A percentile compares a stretch with the other conserved stretches of the same genome.
These are phyloP conservation scores for Acanthiza pusilla DNA, from an alignment of 2,797 vertebrate species.

Conservation along the genomic window DNA sequence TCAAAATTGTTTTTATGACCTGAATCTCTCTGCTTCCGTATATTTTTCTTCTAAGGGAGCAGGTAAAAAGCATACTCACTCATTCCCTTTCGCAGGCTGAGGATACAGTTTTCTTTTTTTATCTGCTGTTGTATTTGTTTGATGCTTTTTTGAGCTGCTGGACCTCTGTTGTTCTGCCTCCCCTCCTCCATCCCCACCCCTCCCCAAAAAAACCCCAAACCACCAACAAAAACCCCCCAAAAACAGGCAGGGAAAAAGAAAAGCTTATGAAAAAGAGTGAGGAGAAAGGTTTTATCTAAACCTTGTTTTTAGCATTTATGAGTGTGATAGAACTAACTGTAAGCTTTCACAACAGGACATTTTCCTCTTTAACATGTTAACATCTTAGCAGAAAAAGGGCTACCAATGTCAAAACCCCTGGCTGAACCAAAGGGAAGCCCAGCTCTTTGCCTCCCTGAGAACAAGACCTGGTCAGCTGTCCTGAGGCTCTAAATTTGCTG, in stretches of 20 bases:
- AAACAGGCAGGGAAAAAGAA: rapidly evolving
- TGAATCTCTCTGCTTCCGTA: not conserved
- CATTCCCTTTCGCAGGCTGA: not conserved
- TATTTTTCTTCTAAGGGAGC: not conserved
- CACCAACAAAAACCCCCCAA: rapidly evolving
- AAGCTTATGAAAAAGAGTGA: not conserved
- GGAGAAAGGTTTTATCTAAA: not conserved
- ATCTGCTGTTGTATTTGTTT: not conserved
- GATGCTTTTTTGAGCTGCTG: not conserved
- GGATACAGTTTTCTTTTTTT: not conserved
- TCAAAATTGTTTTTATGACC: not conserved
- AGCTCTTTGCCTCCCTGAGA: not conserved
- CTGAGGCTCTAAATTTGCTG: not conserved
- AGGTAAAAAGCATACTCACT: not conserved
- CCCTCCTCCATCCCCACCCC: rapidly evolving
- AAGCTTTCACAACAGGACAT: not conserved
- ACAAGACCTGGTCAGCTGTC: not conserved
- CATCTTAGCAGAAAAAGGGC: not conserved
- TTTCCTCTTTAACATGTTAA: not conserved
- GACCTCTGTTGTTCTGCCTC: not conserved
- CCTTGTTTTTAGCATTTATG: not conserved
- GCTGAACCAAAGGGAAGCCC: rapidly evolving
- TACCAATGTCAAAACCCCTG: not conserved
- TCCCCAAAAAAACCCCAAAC: not conserved
- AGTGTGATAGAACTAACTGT: not conserved